Evolutionary conservation across 2,113 vertebrate species (phyloP), one percentile per base, ranked within the genome.

Genomic region (Athene noctua): DNA sequence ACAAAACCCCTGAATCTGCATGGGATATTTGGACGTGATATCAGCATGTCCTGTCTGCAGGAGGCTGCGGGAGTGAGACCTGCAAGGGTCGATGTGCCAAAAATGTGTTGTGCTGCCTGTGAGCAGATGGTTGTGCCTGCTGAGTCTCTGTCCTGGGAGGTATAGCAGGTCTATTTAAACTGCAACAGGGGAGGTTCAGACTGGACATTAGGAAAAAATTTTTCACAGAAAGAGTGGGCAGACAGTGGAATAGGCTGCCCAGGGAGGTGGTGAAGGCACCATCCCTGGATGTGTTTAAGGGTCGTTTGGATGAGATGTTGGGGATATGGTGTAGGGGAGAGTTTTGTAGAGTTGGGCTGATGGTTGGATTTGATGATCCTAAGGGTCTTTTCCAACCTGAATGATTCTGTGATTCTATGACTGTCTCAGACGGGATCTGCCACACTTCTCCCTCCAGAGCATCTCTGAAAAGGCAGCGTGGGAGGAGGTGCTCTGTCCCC

Each of bases 21-120:
- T 23, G 57, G 47, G 70, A 13, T 86, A 42, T 58, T 87, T 62
- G 67, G 46, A 40, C 40, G 40, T 40, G 40, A 40, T 55, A 30
- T 21, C 47, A 72, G n/a, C 32, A 15, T 2, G 3, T 70, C 32
- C 32, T 51, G 65, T 70, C 27, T 0, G 1, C 5, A 1, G 61
- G 54, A 46, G 23, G 36, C 84, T 94, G 61, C 16, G 3, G 54
- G 23, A 70, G 9, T 58, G 68, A 58, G 58, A 29, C 46, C 73
- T 82, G 46, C 47, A 34, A 36, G 47, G 54, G 16, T 2, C 38
- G 46, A 32, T 38, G 49, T 86, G 71, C 44, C 36, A 86, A 2
- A 61, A 86, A 25, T 42, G 75, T 26, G 36, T 34, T 82, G 54
- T 72, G 68, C 62, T 90, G 55, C 52, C 77, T 36, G 27, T 65